A percentile compares a stretch with the other conserved stretches of the same genome.
These are phyloP conservation scores for Thinocorus orbignyianus DNA, from an alignment of 2,113 vertebrate genomes.

Conservation along the genomic window DNA sequence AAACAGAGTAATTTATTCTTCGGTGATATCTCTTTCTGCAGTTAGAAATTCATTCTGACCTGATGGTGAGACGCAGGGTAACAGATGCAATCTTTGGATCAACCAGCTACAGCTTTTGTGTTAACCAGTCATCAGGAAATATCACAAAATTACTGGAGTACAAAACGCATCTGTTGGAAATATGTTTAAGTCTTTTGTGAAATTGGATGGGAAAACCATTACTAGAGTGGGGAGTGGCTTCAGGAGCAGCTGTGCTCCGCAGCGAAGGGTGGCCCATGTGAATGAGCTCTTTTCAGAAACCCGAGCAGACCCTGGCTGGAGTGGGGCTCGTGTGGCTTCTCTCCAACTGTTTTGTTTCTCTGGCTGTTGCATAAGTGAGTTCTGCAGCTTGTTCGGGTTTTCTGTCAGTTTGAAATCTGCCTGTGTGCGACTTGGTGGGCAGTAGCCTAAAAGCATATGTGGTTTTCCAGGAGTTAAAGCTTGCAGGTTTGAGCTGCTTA, in stretches of 20 bases:
- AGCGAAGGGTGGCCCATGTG: neutral
- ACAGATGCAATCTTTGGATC: slow-evolving; percentile 45
- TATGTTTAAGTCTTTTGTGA: slow-evolving; percentile 1
- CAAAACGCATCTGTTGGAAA: slow-evolving; percentile 35
- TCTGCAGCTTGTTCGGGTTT: neutral
- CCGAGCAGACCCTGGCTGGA: neutral
- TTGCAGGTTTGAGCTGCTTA: neutral
- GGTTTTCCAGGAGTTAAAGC: neutral
- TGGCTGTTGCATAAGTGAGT: neutral
- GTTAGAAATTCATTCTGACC: neutral
- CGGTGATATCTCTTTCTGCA: neutral
- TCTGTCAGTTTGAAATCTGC: neutral
- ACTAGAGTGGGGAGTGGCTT: neutral
- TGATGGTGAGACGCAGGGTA: neutral
- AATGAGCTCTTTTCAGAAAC: neutral
- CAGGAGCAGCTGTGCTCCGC: neutral
- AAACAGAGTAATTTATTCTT: neutral
- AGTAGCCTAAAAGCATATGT: rapidly evolving
- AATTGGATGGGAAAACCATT: neutral
- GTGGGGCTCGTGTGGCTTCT: neutral
- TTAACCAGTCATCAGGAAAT: slow-evolving; percentile 34
- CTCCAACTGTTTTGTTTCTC: neutral
- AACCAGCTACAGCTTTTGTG: slow-evolving; percentile 29
- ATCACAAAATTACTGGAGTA: neutral
- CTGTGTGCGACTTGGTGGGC: neutral